Evolutionary conservation across 92 coral and sea anemone species (phyloP).

Genomic region (Phenganax subtilis): DNA sequence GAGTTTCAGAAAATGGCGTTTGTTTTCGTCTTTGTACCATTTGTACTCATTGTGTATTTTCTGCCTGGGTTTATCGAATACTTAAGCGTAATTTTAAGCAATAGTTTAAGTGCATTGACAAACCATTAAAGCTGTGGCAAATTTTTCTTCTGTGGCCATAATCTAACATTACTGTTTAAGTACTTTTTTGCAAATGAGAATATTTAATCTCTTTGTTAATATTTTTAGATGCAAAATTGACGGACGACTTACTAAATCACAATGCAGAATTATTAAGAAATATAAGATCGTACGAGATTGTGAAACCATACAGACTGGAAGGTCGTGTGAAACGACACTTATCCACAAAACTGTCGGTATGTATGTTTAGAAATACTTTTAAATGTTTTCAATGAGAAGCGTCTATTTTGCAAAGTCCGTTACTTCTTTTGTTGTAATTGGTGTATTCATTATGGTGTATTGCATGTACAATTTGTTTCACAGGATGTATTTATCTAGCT

Average conservation of each 20-base stretch:
- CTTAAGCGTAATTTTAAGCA: too few species aligned
- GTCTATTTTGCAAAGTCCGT: too few species aligned
- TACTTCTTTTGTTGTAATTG: too few species aligned
- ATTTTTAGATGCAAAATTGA: conserved; percentile 16
- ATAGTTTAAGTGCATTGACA: too few species aligned
- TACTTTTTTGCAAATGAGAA: too few species aligned
- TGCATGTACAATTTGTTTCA: background rate
- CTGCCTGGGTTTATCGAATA: too few species aligned
- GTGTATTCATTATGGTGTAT: background rate
- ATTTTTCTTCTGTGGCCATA: too few species aligned
- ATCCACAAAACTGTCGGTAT: background rate
- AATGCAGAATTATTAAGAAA: conserved; percentile 4
- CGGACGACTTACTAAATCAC: background rate
- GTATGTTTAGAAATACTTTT: background rate
- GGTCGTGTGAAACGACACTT: conserved; percentile 20
- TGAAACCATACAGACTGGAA: conserved; percentile 32
- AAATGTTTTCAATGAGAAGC: background rate
- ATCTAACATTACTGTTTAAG: too few species aligned
- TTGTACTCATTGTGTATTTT: too few species aligned
- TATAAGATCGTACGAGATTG: conserved; percentile 29
- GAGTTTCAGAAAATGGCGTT: background rate
- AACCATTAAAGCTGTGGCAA: too few species aligned
- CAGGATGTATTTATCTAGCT: too few species aligned
- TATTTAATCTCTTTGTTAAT: background rate
- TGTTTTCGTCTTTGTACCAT: too few species aligned